Evolutionary conservation across 2,888 invertebrate genomes (phyloP), one percentile per base, ranked within the genome.

Genomic region (Agonopterix arenella): DNA sequence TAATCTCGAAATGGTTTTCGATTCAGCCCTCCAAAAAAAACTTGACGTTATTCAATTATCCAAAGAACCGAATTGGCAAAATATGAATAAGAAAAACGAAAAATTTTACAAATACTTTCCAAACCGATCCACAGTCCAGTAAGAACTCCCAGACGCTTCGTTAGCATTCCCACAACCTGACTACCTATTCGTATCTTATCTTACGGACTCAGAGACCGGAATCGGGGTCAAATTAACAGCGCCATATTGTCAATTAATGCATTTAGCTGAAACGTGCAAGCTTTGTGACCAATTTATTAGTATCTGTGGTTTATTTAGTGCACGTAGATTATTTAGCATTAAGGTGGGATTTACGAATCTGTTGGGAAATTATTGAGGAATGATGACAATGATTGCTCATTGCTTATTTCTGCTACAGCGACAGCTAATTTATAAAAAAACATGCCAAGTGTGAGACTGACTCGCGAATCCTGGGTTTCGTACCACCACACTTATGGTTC

Each of bases 101-200:
- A 5, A 5, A 5, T 28, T 28, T 28, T 5, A 28, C 28, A 28
- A 28, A 28, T 28, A 28, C 1, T 28, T 28, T 28, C 4, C 28
- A 28, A 28, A 28, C 28, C 5, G 28, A 28, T 28, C 28, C 4
- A 28, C 1, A 28, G 28, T 28, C 28, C 28, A 28, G 28, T 7
- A 28, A 5, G 28, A 28, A 28, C 28, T 28, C 28, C 28, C 28
- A 28, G 46, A 43, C 41, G 53, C 53, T 53, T 57, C 52, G 57
- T 55, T 57, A 55, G 52, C 49, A 51, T 52, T 51, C 50, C 50
- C 52, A 43, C 51, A 51, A 53, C 51, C 52, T 53, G 48, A 55
- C 49, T 51, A 48, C 52, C 41, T 37, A 42, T 16, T 44, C 44
- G 46, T 45, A 48, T 48, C 48, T 46, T 45, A 48, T 48, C 48